Base-by-base conservation (phyloP, 1,140 invertebrate genomes). In the Latrodectus geometricus region DNA sequence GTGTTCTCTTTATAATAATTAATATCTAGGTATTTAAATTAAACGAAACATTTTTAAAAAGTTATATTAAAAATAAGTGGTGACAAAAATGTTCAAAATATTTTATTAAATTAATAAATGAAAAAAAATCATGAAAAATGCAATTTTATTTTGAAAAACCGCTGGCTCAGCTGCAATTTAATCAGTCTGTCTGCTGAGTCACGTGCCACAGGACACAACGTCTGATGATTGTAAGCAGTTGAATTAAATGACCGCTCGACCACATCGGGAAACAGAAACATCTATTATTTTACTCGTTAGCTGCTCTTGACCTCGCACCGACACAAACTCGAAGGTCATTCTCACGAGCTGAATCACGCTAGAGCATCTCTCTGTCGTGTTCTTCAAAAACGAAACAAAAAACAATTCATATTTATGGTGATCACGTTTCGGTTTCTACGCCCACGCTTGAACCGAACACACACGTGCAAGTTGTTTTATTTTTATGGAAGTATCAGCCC, bases 301-400 rank as follows among this genome's bases (percentile, higher is more conserved):
- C 61, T 52, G 61, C 66, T 81, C 79, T 73, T 61, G 82, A 84
- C 61, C 48, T 35, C n/a, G n/a, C 73, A 35, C 8, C 49, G 8
- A n/a, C 9, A 21, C 8, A 35, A 9, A 17, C 17, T 12, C 15
- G 74, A 84, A 84, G 82, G 82, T 84, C 82, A 84, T 84, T 84
- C 82, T 84, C 82, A 84, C 61, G 73, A n/a, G 61, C 15, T 84
- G 82, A 76, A 50, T 84, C 82, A 73, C 35, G 35, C n/a, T 21
- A 20, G 5, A 35, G 14, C n/a, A 69, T 69, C 68, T n/a, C 17
- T 61, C 3, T 61, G 11, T 61, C 54, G 17, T 61, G 35, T 35
- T 35, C 35, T 35, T 35, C 2, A 35, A 35, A 35, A 35, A 35
- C 35, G 35, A 35, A 35, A 3, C 54, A 61, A 61, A 61, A 17